phyloP scores from a whole-genome alignment of 1,140 invertebrate genomes.

The Lerema accius region DNA sequence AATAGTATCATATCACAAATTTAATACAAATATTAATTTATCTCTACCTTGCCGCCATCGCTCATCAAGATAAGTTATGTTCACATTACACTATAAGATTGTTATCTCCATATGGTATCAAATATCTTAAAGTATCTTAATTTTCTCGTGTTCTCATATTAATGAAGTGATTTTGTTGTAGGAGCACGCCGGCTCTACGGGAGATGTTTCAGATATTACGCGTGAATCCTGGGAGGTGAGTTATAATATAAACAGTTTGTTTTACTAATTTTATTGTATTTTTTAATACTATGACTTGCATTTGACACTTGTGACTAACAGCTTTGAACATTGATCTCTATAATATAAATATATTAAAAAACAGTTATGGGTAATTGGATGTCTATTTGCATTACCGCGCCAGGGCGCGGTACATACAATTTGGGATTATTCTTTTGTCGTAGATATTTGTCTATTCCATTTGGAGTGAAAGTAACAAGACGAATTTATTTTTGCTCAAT shows the following conservation, averaged over 20 bases:
- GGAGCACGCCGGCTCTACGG: conserved; percentile 85
- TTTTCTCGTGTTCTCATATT: conserved; percentile 14
- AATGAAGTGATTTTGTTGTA: conserved; percentile 43
- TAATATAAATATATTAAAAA: neutral
- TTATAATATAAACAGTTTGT: conserved; percentile 39
- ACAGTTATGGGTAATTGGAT: too few species aligned
- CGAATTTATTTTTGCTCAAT: too few species aligned
- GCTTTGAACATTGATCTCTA: neutral
- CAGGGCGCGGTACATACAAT: too few species aligned
- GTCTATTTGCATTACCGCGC: too few species aligned
- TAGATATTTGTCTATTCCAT: too few species aligned
- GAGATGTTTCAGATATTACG: conserved; percentile 90
- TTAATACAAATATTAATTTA: conserved; percentile 7
- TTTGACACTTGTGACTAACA: conserved; percentile 25
- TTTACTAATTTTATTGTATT: conserved; percentile 17
- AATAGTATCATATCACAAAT: conserved; percentile 8
- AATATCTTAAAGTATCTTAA: conserved; percentile 9
- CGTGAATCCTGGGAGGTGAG: conserved; percentile 96
- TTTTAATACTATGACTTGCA: too few species aligned
- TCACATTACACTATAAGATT: conserved; percentile 35
- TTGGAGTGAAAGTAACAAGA: too few species aligned
- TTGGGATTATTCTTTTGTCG: too few species aligned
- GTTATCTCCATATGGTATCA: conserved; percentile 11
- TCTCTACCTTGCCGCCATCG: conserved; percentile 12
- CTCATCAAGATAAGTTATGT: conserved; percentile 28